Evolutionary conservation across 2,888 invertebrate genomes (phyloP).

Genomic region (Eueremaeus valkanovi): DNA sequence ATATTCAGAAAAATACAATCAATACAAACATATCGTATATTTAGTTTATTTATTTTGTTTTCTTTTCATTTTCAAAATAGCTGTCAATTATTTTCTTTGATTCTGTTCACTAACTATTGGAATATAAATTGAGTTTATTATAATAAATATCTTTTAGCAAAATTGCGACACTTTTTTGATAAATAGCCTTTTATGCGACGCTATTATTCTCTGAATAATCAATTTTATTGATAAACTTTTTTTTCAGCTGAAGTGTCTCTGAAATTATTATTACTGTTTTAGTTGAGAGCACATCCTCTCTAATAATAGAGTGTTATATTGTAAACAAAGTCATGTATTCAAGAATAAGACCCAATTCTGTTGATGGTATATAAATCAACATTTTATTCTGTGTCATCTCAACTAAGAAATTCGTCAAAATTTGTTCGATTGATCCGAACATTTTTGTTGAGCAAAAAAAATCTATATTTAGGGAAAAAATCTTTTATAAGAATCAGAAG

Average conservation of each 20-base stretch:
- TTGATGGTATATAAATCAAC: background rate
- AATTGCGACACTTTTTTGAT: background rate
- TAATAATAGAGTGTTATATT: background rate
- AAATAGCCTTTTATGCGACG: background rate
- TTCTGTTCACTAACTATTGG: too few relatives aligned
- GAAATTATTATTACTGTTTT: slow-evolving; percentile 9
- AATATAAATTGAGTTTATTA: too few relatives aligned
- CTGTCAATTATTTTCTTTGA: too few relatives aligned
- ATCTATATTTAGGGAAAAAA: background rate
- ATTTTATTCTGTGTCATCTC: background rate
- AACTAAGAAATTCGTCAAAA: background rate
- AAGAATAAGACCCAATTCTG: background rate
- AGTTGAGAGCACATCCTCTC: background rate
- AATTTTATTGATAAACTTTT: background rate
- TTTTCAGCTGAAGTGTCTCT: background rate
- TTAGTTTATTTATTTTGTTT: too few relatives aligned
- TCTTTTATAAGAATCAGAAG: background rate
- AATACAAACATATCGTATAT: too few relatives aligned
- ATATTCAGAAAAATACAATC: too few relatives aligned
- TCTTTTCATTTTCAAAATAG: too few relatives aligned
- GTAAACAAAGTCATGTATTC: background rate
- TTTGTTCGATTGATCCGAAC: slow-evolving; percentile 9
- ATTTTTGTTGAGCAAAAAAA: background rate
- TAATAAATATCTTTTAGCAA: too few relatives aligned
- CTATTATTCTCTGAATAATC: background rate